Conservation (phyloP, 2,797 vertebrate genomes). For the Prunella strophiata region DNA sequence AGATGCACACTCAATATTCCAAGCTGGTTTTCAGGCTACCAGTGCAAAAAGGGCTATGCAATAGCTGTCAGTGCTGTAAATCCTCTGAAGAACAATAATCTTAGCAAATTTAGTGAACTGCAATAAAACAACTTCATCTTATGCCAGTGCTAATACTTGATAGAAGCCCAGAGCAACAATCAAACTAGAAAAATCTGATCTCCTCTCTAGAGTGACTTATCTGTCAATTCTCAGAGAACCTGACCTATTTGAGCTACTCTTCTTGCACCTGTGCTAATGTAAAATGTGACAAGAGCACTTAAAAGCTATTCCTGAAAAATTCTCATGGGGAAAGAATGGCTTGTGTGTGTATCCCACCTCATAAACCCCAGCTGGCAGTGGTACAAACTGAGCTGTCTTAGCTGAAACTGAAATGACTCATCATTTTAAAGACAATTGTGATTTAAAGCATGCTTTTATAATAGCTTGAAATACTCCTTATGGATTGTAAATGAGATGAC, state of each 20-base stretch:
- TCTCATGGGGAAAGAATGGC: background rate
- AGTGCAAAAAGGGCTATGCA: background rate
- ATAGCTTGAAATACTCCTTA: background rate
- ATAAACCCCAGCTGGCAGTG: background rate
- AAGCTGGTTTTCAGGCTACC: background rate
- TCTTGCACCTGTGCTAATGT: background rate
- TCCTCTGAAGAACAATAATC: slow-evolving; percentile 2
- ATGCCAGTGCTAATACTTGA: background rate
- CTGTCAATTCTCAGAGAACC: background rate
- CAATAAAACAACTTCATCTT: background rate
- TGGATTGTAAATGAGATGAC: background rate
- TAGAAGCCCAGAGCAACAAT: background rate
- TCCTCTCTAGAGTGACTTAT: slow-evolving; percentile 1
- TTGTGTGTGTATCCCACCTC: background rate
- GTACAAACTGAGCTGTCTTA: background rate
- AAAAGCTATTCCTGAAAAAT: background rate
- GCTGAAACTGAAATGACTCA: slow-evolving; percentile 21
- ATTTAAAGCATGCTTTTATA: background rate
- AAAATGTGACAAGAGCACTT: slow-evolving; percentile 26
- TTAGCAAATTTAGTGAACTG: background rate
- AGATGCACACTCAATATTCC: background rate
- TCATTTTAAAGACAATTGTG: background rate
- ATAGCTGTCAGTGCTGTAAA: background rate
- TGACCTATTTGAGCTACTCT: background rate
- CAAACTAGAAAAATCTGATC: slow-evolving; percentile 14